A percentile compares a stretch with the other conserved stretches of the same genome.
Conservation (phyloP, 2,113 vertebrate genomes). For the Corythoichthys haematopterus region DNA sequence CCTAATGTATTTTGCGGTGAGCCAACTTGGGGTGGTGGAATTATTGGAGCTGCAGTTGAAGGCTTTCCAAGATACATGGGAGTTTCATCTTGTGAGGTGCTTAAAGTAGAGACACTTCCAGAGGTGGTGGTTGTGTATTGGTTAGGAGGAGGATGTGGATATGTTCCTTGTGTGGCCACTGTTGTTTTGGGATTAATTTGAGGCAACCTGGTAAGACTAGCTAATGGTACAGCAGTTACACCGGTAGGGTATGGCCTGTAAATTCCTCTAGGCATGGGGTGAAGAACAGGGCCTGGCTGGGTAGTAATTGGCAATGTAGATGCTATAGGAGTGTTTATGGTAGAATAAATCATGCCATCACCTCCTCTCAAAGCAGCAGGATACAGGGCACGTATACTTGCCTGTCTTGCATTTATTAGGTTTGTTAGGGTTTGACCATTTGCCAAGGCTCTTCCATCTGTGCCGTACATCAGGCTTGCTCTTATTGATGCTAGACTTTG, state of each 20-base stretch:
- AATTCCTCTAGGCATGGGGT: slow-evolving; percentile 83
- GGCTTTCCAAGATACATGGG: slow-evolving; percentile 89
- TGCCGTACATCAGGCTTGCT: slow-evolving; percentile 81
- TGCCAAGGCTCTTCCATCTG: slow-evolving; percentile 73
- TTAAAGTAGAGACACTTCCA: slow-evolving; percentile 47
- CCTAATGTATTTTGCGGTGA: slow-evolving; percentile 42
- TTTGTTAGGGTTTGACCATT: slow-evolving; percentile 78
- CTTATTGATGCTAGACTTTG: slow-evolving; percentile 81
- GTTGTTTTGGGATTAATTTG: slow-evolving; percentile 82
- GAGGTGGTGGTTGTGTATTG: slow-evolving; percentile 65
- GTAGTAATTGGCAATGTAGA: slow-evolving; percentile 98
- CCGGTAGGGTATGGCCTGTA: slow-evolving; percentile 83
- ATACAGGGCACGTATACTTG: slow-evolving; percentile 81
- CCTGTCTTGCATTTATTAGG: slow-evolving; percentile 78
- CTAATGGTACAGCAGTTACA: slow-evolving; percentile 84
- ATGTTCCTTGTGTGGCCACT: slow-evolving; percentile 76
- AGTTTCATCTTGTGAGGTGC: slow-evolving; percentile 72
- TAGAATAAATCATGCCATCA: slow-evolving; percentile 98
- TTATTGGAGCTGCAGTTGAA: slow-evolving; percentile 50
- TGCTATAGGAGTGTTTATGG: slow-evolving; percentile 95
- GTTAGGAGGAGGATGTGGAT: slow-evolving; percentile 78
- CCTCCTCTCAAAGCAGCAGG: slow-evolving; percentile 87
- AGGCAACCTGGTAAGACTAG: slow-evolving; percentile 86
- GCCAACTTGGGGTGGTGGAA: slow-evolving; percentile 45
- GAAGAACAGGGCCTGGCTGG: slow-evolving; percentile 84